Evolutionary conservation across 2,797 vertebrate species (phyloP), one percentile per base, ranked within the genome.

Genomic region (Pseudopleuronectes americanus): DNA sequence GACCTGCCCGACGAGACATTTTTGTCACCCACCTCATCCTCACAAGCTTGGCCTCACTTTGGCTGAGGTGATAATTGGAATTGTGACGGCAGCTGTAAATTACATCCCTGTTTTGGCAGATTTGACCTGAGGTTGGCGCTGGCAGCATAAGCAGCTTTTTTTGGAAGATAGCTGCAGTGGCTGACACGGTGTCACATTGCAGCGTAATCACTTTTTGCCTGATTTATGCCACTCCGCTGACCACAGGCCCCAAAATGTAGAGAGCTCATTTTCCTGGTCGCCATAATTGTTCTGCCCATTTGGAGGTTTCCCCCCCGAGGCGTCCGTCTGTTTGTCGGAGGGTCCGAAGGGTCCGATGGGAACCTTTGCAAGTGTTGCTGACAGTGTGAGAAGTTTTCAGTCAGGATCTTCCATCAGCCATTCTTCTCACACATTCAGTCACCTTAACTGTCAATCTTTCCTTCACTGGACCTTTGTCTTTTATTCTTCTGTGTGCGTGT

Each of bases 391-490:
- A 62, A 16, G n/a, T 68, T 83, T 68, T 62, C 13, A 2, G 38
- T 59, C 60, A 55, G 53, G 53, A 51, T 26, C 43, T 52, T 66
- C 8, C 3, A 57, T 16, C 22, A 33, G 17, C 28, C 57, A 48
- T 47, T 57, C 52, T 68, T 38, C 36, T 65, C n/a, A 33, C 59
- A 54, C 28, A 47, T 33, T 4, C 36, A 69, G 59, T 84, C 71
- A 80, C 83, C 80, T 71, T 80, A 31, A 57, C 57, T 61, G 28
- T 51, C 21, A 45, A 19, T 45, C 23, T 48, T 57, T 59, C 28
- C 0, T 47, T 24, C 45, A 54, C 51, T 45, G 16, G 16, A 54
- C 22, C 47, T 64, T 49, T 31, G 19, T 36, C 52, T 57, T 55
- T 28, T 43, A 36, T 6, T 48, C 52, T 22, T 66, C 0, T 31